Base-by-base conservation (phyloP, 2,888 invertebrate species). In the Noctua fimbriata region DNA sequence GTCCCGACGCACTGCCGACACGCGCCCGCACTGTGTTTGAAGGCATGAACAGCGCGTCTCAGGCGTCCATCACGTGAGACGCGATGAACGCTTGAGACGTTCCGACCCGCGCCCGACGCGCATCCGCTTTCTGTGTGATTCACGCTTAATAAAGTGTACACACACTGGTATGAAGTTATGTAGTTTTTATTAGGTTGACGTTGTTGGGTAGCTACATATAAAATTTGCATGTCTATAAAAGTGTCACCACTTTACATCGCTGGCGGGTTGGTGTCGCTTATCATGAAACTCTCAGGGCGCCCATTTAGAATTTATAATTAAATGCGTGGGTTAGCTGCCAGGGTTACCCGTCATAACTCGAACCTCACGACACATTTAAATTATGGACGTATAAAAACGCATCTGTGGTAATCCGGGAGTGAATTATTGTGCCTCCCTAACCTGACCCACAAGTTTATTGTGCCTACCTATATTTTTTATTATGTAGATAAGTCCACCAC, bases 281-380 rank as follows among this genome's bases (percentile, higher is more conserved):
- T 86, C 86, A 74, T 78, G 74, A 78, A 83, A 77, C 83, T 83
- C 85, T 81, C 87, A 79, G 83, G 74, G 78, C 72, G 14, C 73
- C 79, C 87, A 85, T 87, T 87, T 79, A 78, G 85, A 87, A 85
- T 87, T 87, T 85, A 85, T 87, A 87, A 87, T 87, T 83, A 85
- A 85, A 87, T 81, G 81, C 77, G 79, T 83, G 79, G 81, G 81
- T 76, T 81, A 67, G 67, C 72, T 66, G 78, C 28, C 74, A 41
- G 73, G 76, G 79, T 78, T 76, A 24, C 74, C 84, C 65, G 63
- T 69, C 79, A 80, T 79, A 85, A 79, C 79, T 82, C 75, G 70
- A 65, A 73, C 69, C 73, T 72, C 32, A 66, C 73, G 79, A 76
- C 69, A 81, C 55, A 87, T 77, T 76, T 82, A 80, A 78, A 85